Percentiles rank a stretch among this genome's conserved stretches.
These are phyloP conservation scores for Scaptomyza graminum DNA, from an alignment of 1,140 invertebrate genomes.

Conservation along the genomic window DNA sequence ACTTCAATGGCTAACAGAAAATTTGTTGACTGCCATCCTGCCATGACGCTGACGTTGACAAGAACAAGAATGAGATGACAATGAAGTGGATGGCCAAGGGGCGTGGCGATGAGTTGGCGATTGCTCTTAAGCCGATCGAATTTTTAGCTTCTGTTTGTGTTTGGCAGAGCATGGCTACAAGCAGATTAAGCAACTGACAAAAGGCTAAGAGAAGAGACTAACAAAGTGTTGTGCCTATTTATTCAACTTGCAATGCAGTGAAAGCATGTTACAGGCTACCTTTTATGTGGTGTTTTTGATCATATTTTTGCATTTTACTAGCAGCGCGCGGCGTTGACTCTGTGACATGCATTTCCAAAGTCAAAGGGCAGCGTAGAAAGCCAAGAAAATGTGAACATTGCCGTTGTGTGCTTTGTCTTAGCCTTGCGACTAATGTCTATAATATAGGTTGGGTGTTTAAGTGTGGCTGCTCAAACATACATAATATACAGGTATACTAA, in stretches of 20 bases:
- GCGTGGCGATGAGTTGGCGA: constrained; percentile 31
- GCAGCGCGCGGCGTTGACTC: not conserved
- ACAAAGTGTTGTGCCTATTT: too few relatives aligned
- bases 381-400: constrained; percentile 51
- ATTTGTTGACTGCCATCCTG: constrained; percentile 13
- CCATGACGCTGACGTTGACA: constrained; percentile 27
- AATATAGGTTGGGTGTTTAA: not conserved
- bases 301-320: constrained; percentile 23
- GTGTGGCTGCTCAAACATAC: not conserved
- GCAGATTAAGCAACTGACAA: not conserved
- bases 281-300: constrained; percentile 5
- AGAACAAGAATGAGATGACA: constrained; percentile 39
- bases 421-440: constrained; percentile 5
- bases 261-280: not conserved
- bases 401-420: constrained; percentile 32
- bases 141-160: constrained; percentile 2
- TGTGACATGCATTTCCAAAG: constrained; percentile 7
- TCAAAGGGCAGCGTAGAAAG: constrained; percentile 32
- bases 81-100: constrained; percentile 29
- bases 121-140: constrained; percentile 20
- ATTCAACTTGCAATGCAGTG: too few relatives aligned
- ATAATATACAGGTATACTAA: constrained; percentile 4
- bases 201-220: too few relatives aligned
- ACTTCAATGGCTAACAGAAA: constrained; percentile 39
- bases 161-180: not conserved